These are phyloP conservation scores for Agapostemon virescens DNA, from an alignment of 2,888 invertebrate genomes.

Conservation along the genomic window DNA sequence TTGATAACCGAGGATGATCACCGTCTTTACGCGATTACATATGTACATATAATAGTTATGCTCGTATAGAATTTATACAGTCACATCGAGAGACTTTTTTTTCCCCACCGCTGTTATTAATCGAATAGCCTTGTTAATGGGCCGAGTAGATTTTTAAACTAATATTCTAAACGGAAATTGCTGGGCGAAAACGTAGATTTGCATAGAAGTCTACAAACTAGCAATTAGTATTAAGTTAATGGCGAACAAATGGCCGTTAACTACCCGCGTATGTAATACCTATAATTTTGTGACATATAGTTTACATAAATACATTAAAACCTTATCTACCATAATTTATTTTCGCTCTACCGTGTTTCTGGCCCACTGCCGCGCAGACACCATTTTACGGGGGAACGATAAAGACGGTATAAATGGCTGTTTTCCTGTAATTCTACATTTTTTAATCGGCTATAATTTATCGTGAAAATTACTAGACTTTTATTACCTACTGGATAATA, in stretches of 20 bases:
- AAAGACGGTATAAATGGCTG: not conserved
- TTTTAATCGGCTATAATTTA: not conserved
- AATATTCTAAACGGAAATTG: not conserved
- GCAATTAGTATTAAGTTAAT: slow-evolving; percentile 11
- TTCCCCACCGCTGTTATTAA: not conserved
- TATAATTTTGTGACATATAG: not conserved
- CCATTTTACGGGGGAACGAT: not conserved
- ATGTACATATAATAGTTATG: not conserved
- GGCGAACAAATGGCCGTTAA: not conserved
- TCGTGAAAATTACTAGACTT: not conserved
- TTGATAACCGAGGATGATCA: not conserved
- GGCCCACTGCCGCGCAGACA: no score
- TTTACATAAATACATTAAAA: not conserved
- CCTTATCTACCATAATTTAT: not conserved
- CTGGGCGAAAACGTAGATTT: not conserved
- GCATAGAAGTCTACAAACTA: not conserved
- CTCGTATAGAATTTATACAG: not conserved
- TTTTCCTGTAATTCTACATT: not conserved
- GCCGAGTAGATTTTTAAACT: not conserved
- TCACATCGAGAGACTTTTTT: no score
- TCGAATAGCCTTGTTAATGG: not conserved
- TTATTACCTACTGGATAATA: not conserved
- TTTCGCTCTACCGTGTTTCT: not conserved
- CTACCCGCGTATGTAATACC: not conserved
- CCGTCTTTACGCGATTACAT: not conserved